Base-by-base conservation (phyloP, 2,888 invertebrate species). In the Agrochola lychnidis region DNA sequence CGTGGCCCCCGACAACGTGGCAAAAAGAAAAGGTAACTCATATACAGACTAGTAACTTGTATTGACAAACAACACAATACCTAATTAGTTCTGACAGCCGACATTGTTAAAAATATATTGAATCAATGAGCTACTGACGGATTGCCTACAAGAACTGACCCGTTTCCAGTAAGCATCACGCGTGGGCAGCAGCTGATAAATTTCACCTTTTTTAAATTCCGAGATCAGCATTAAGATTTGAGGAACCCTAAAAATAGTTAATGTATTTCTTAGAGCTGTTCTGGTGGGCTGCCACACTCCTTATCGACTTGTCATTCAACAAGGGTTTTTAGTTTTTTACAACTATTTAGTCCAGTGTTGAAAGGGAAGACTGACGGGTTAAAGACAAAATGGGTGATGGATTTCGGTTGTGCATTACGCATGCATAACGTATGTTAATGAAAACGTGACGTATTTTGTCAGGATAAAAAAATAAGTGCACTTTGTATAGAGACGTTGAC, bases 251-350 rank as follows among this genome's bases (percentile, higher is more conserved):
- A 92, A 93, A 93, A 93, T 93, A 91, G 92, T 93, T 95, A 94
- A 96, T 94, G 95, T 90, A 92, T 94, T 94, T 92, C 92, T 92
- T 87, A 81, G 85, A 88, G 88, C 88, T 94, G 94, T 95, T 95
- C 94, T 90, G 94, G 94, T 94, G 94, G 94, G 79, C 92, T 84
- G 56, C 79, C 83, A 79, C 86, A 82, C 73, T 87, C 81, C 92
- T 94, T 95, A 95, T 95, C 96, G 90, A 83, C 76, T 72, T 90
- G 95, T 96, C 96, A 93, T 91, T 96, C 96, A 91, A 85, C 95
- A 88, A 85, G 75, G 88, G 86, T 91, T 93, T 95, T 94, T 93
- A 91, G 87, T 89, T 89, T 90, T 76, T 91, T 91, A 86, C 81
- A 83, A 73, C 77, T 85, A 77, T 86, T 81, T 83, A 69, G 87